Conservation (phyloP, 2,113 vertebrate genomes). For the Oryctolagus cuniculus region DNA sequence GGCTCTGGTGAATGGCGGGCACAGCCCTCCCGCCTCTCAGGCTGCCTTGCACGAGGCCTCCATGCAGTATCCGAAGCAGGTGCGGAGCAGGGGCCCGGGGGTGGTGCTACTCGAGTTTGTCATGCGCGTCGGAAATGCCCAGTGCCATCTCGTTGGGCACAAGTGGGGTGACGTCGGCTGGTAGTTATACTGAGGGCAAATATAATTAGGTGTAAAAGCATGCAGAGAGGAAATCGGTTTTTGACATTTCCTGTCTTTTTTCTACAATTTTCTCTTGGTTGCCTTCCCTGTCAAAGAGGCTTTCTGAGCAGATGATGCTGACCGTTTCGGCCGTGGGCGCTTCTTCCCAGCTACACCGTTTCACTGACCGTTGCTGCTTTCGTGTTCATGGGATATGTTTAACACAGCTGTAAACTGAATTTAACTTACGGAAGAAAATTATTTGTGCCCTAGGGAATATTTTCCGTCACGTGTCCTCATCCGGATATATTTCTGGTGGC, state of each 20-base stretch:
- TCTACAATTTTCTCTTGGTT: not conserved
- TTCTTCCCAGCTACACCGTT: not conserved
- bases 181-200: not conserved
- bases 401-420: not conserved
- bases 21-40: slow-evolving; percentile 88
- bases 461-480: slow-evolving; percentile 97
- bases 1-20: slow-evolving; percentile 90
- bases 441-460: slow-evolving; percentile 92
- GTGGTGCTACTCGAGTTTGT: fast-evolving
- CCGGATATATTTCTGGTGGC: slow-evolving; percentile 98
- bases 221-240: not conserved
- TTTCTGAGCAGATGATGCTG: not conserved
- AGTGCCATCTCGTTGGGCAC: not conserved
- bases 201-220: not conserved
- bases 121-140: not conserved
- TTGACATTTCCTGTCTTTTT: not conserved
- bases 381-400: not conserved
- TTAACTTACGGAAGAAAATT: slow-evolving; percentile 40
- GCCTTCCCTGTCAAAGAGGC: not conserved
- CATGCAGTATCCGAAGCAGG: slow-evolving; percentile 96
- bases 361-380: not conserved
- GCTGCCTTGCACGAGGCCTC: slow-evolving; percentile 89
- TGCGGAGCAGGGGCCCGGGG: slow-evolving; percentile 69
- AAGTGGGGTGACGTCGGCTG: too few species aligned
- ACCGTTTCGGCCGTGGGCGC: not conserved